These are phyloP conservation scores for Heliornis fulica DNA, from an alignment of 2,113 vertebrate genomes.

Conservation along the genomic window DNA sequence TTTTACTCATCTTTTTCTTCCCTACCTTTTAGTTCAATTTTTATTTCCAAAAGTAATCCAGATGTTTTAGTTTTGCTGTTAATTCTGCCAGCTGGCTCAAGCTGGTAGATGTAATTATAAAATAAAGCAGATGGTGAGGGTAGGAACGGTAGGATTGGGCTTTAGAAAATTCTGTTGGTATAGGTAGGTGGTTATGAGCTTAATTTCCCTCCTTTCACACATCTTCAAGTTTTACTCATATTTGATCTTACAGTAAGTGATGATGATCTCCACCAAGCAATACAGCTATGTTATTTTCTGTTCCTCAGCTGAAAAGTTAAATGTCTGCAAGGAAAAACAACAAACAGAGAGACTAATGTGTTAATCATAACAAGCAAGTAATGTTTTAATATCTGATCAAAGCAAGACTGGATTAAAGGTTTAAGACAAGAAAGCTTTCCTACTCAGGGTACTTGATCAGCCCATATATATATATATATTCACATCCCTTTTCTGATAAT, in stretches of 20 bases:
- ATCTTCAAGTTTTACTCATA: not conserved
- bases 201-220: not conserved
- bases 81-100: not conserved
- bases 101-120: not conserved
- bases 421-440: not conserved
- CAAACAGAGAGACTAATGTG: not conserved
- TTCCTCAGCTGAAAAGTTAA: not conserved
- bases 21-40: not conserved
- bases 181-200: not conserved
- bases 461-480: too few species aligned
- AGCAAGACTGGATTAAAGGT: not conserved
- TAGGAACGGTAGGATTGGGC: not conserved
- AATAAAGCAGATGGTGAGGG: not conserved
- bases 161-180: not conserved
- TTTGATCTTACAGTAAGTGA: not conserved
- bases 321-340: not conserved
- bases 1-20: not conserved
- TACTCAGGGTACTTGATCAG: not conserved
- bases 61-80: not conserved
- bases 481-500: not conserved
- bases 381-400: not conserved
- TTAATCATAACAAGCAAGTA: not conserved
- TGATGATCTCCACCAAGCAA: not conserved
- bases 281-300: not conserved
- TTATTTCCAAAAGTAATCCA: not conserved